Conservation (phyloP, 2,888 invertebrate genomes). For the Dyspetes luteomarginatus region DNA sequence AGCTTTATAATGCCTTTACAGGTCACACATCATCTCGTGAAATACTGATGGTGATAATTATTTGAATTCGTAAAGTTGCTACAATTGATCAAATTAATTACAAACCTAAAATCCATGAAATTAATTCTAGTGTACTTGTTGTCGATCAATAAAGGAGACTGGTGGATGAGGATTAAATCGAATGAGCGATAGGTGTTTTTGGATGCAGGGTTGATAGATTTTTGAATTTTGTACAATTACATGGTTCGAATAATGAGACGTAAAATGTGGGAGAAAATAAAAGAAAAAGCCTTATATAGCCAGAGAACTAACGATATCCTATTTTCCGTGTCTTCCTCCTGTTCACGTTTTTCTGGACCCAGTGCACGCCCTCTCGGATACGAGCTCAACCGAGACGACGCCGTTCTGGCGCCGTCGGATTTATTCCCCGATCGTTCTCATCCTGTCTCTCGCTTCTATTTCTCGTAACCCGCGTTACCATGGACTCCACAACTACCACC, state of each 20-base stretch:
- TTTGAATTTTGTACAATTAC: background rate
- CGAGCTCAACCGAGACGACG: conserved; percentile 71
- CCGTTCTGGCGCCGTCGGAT: conserved; percentile 78
- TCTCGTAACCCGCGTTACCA: conserved; percentile 36
- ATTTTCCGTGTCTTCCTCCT: conserved; percentile 46
- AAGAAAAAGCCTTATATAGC: conserved; percentile 22
- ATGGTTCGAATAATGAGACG: background rate
- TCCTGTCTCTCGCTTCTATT: conserved; percentile 43
- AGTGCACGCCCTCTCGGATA: conserved; percentile 44
- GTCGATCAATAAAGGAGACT: no score
- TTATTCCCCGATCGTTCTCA: conserved; percentile 67
- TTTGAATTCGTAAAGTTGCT: no score
- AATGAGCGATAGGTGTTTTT: background rate
- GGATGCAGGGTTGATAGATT: background rate
- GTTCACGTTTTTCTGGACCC: background rate
- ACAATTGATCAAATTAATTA: no score
- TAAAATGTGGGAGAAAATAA: background rate
- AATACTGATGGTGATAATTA: background rate
- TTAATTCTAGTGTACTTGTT: no score
- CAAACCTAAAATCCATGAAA: no score
- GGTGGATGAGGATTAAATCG: background rate
- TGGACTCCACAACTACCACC: conserved; percentile 38
- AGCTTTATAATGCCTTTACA: background rate
- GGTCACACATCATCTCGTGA: background rate
- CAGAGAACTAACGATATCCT: conserved; percentile 44